Conservation (phyloP, 2,113 vertebrate species). For the Circaetus gallicus region DNA sequence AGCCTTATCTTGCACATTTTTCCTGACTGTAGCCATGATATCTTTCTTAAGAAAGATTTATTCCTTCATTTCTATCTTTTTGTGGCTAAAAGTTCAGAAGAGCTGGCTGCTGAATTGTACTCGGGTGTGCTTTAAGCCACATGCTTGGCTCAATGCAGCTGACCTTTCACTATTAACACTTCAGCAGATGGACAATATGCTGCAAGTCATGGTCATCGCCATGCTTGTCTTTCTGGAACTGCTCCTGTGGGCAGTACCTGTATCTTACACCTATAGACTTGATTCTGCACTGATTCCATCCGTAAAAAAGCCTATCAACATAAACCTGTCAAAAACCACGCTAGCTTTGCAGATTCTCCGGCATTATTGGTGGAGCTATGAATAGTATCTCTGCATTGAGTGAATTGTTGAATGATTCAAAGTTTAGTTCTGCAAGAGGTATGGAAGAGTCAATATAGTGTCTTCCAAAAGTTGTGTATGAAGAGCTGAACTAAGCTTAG, state of each 20-base stretch:
- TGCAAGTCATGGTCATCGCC: neutral
- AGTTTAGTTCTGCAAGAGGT: neutral
- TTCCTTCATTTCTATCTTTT: neutral
- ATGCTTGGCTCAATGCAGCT: neutral
- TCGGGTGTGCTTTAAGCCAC: neutral
- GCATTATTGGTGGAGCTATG: neutral
- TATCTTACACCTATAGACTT: neutral
- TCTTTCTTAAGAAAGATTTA: neutral
- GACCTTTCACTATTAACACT: neutral
- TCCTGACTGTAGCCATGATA: neutral
- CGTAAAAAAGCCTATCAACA: neutral
- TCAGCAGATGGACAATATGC: neutral
- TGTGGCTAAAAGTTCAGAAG: neutral
- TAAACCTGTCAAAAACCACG: neutral
- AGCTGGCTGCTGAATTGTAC: neutral
- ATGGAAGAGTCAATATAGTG: neutral
- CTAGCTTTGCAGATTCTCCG: neutral
- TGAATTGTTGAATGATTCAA: neutral
- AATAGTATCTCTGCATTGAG: neutral
- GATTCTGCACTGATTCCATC: neutral
- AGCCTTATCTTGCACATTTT: neutral
- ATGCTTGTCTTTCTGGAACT: neutral
- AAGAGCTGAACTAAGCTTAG: neutral
- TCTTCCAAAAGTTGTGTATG: neutral
- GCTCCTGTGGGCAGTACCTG: neutral